Evolutionary conservation across 2,888 invertebrate genomes (phyloP), one percentile per base, ranked within the genome.

Genomic region (Icerya purchasi): DNA sequence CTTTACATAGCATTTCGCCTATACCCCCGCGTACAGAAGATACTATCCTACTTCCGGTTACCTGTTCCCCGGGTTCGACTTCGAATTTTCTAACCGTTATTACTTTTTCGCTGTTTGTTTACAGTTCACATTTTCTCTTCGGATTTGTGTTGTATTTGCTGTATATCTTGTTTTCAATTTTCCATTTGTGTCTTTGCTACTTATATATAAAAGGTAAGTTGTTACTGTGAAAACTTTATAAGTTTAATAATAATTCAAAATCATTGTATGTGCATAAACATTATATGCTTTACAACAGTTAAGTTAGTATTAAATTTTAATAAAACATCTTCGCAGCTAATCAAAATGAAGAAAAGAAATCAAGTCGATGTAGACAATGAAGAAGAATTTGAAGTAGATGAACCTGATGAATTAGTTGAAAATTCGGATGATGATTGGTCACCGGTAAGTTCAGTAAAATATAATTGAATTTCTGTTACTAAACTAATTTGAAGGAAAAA

Each of bases 371-470:
- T 24, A 25, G 55, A 55, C 10, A 59, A 59, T 59, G 50, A 55
- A 22, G 55, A 55, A 19, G 67, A 67, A 60, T 67, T 66, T 61
- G 66, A 67, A 56, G 66, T 65, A n/a, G 73, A 73, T 65, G 73
- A 73, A 65, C 73, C 72, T 1, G 74, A 73, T 61, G 73, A 73
- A 65, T 69, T 72, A 51, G 70, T 69, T 66, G 72, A 70, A 63
- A 70, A 68, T 49, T 72, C 72, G n/a, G 73, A 72, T 61, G 71
- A 72, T 62, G 72, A 73, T 56, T 73, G 73, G 72, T 69, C 68
- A 53, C 71, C 72, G 22, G 70, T 67, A 61, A 66, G 69, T 59
- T n/a, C n/a, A n/a, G n/a, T n/a, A n/a, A n/a, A n/a, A n/a, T n/a
- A n/a, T n/a, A n/a, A n/a, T n/a, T n/a, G n/a, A n/a, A n/a, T n/a